Base-by-base conservation (phyloP, 2,888 invertebrate genomes). In the Parascotia fuliginaria region DNA sequence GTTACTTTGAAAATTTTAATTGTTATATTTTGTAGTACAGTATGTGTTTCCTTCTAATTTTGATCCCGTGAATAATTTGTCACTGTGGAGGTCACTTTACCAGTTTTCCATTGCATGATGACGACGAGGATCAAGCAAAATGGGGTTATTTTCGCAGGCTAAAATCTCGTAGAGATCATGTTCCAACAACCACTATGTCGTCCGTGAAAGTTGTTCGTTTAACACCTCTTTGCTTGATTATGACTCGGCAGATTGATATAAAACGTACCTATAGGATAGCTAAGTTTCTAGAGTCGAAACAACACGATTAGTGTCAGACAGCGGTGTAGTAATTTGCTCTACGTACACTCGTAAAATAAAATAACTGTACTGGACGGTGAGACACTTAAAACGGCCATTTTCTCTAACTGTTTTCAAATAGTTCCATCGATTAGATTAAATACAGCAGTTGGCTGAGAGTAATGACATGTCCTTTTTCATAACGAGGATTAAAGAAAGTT, bases 261-360 rank as follows among this genome's bases (percentile, higher is more conserved):
- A 33, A 51, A 36, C 41, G 27, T 32, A 37, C 31, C 41, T 45
- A 51, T 45, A 41, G 27, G 50, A 41, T 45, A 41, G 50, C 50
- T 51, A 51, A 45, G 50, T 28, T 12, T 12, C 31, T n/a, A 22
- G 9, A 41, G 50, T 45, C 40, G n/a, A 41, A 51, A 41, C 50
- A 51, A 41, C 50, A 24, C 50, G 22, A 59, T 56, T 55, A 53
- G 47, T 55, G 65, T 65, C 62, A 9, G 16, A 62, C 48, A 54
- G 6, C 9, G 12, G 28, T 43, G 37, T 53, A 47, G 24, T 40
- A 41, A 42, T 46, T 45, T 47, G 38, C 39, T 19, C 42, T 29
- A 29, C 28, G 32, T 19, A 15, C 37, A 44, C 33, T 55, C 22
- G 6, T 19, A 34, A 51, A 45, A 38, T 19, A 34, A 51, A 45